Percentiles rank a stretch among this genome's conserved stretches.
These are phyloP conservation scores for Tetrapedia diversipes DNA, from an alignment of 2,888 invertebrate genomes.

Conservation along the genomic window DNA sequence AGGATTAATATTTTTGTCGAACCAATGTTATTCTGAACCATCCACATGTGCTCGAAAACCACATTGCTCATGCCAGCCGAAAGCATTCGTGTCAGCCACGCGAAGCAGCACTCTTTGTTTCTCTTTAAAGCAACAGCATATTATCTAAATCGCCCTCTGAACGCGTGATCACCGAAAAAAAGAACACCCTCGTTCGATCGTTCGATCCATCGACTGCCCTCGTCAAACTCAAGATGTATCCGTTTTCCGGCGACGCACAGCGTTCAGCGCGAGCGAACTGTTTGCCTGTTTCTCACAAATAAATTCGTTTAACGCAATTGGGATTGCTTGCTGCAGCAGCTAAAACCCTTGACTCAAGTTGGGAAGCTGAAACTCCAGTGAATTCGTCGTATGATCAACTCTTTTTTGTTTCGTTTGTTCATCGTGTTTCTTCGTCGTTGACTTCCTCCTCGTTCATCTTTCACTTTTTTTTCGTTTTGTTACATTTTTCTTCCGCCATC, in stretches of 20 bases:
- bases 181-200: conserved; percentile 3
- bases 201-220: conserved; percentile 1
- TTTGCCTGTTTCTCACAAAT: conserved; percentile 60
- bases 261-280: conserved; percentile 47
- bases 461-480: not conserved
- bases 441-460: conserved; percentile 29
- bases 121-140: conserved; percentile 73
- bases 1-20: too few relatives aligned
- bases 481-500: not conserved
- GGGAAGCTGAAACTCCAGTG: conserved; percentile 78
- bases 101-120: conserved; percentile 72
- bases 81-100: conserved; percentile 51
- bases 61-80: conserved; percentile 37
- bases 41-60: conserved; percentile 3
- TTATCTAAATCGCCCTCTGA: conserved; percentile 59
- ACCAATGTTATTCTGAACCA: not conserved
- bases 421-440: conserved; percentile 29
- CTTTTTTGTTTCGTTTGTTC: conserved; percentile 26
- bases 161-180: conserved; percentile 33
- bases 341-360: conserved; percentile 83
- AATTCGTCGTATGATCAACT: conserved; percentile 62
- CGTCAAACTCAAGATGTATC: too few relatives aligned
- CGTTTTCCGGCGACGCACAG: conserved; percentile 28
- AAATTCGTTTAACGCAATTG: conserved; percentile 66
- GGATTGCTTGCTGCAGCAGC: conserved; percentile 75